These are phyloP conservation scores for Zoanthus sociatus DNA, from an alignment of 92 coral and sea anemone species.

Conservation along the genomic window DNA sequence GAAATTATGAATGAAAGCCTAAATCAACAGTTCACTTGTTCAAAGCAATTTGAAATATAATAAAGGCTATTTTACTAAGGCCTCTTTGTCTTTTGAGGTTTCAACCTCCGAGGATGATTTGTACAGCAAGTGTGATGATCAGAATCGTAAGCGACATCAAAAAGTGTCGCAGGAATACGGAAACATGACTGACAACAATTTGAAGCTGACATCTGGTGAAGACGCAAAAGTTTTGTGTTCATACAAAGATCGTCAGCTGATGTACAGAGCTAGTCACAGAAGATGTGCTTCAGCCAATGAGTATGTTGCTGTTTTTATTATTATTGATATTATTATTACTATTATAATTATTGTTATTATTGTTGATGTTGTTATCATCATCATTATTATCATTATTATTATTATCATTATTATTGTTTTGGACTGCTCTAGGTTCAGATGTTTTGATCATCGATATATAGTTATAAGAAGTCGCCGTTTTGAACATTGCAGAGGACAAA, in stretches of 20 bases:
- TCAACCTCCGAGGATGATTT: not conserved
- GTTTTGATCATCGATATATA: too few relatives aligned
- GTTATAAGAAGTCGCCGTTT: too few relatives aligned
- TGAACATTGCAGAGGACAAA: too few relatives aligned
- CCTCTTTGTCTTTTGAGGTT: constrained; percentile 1
- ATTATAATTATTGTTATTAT: not conserved
- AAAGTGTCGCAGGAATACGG: constrained; percentile 1
- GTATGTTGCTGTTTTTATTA: not conserved
- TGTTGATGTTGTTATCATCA: not conserved
- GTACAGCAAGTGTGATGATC: not conserved
- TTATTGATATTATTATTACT: too few relatives aligned
- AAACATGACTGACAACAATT: constrained; percentile 16
- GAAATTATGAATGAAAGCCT: too few relatives aligned
- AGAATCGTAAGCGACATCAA: constrained; percentile 14
- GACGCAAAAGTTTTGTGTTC: not conserved
- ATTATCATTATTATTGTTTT: not conserved
- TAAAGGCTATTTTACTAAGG: not conserved
- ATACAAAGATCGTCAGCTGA: constrained; percentile 1
- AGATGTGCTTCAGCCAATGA: constrained; percentile 38
- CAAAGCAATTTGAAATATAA: too few relatives aligned
- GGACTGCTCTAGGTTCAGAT: too few relatives aligned
- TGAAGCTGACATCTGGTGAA: constrained; percentile 6
- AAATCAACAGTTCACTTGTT: too few relatives aligned
- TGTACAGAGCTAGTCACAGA: not conserved
- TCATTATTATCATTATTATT: not conserved